These are phyloP conservation scores for Epistrophella euchroma DNA, from an alignment of 2,888 invertebrate genomes.

Conservation along the genomic window DNA sequence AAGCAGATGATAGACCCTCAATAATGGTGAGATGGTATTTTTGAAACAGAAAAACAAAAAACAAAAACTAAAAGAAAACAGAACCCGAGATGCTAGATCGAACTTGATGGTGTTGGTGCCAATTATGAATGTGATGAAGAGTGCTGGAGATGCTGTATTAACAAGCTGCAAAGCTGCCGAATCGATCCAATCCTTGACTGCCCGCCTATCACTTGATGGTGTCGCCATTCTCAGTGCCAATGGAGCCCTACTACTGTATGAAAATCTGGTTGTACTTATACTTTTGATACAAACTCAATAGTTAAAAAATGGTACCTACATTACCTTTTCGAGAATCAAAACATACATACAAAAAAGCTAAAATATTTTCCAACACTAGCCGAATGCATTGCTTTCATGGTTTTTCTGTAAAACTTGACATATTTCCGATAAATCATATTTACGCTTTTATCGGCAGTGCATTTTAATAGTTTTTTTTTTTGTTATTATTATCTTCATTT, in stretches of 20 bases:
- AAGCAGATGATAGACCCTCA: conserved; percentile 69
- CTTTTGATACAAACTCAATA: conserved; percentile 67
- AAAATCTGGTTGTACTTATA: conserved; percentile 74
- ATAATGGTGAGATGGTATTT: conserved; percentile 73
- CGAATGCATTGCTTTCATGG: conserved; percentile 48
- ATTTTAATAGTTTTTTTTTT: not conserved
- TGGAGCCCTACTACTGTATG: conserved; percentile 72
- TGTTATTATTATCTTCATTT: no score
- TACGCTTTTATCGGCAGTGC: not conserved
- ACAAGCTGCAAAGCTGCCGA: conserved; percentile 42
- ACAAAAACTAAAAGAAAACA: conserved; percentile 20
- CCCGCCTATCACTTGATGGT: conserved; percentile 65
- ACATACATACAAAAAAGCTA: conserved; percentile 54
- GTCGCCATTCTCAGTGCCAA: conserved; percentile 57
- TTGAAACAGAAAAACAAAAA: conserved; percentile 33
- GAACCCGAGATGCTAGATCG: conserved; percentile 46
- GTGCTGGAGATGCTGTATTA: conserved; percentile 57
- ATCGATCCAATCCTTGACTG: conserved; percentile 53
- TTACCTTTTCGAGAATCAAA: conserved; percentile 76
- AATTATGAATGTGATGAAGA: conserved; percentile 42
- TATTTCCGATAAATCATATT: not conserved
- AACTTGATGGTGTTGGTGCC: conserved; percentile 49
- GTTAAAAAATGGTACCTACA: conserved; percentile 77
- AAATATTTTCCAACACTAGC: conserved; percentile 49
- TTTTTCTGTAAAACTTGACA: conserved; percentile 24